These are phyloP conservation scores for Eustalomyia histrio DNA, from an alignment of 2,888 invertebrate genomes.

Conservation along the genomic window DNA sequence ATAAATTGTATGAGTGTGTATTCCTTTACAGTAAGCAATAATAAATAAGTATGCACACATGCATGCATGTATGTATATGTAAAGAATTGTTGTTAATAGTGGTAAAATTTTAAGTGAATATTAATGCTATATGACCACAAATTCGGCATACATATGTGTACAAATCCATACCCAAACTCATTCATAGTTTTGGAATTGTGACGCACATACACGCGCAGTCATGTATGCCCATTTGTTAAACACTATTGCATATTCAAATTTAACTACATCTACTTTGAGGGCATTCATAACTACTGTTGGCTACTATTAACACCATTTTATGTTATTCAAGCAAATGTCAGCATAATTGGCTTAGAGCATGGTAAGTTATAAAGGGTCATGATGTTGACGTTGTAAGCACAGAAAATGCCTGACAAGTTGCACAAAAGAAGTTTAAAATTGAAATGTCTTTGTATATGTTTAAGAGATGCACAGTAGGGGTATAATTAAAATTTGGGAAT, in stretches of 20 bases:
- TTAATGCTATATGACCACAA: slow-evolving; percentile 13
- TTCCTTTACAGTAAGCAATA: no score
- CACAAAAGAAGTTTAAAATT: background rate
- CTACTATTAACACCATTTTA: slow-evolving; percentile 10
- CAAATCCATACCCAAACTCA: background rate
- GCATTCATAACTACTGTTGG: background rate
- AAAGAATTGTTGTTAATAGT: no score
- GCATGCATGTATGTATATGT: no score
- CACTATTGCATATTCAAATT: background rate
- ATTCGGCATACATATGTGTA: background rate
- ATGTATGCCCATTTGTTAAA: background rate
- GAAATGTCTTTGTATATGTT: background rate
- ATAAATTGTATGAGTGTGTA: no score
- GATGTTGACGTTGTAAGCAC: background rate
- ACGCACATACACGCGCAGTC: no score
- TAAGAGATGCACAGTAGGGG: no score
- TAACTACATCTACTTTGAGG: background rate
- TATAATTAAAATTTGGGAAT: no score
- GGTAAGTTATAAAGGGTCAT: background rate
- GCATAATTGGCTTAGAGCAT: slow-evolving; percentile 9
- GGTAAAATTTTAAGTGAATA: slow-evolving; percentile 3
- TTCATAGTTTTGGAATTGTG: no score
- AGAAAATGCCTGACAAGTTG: background rate
- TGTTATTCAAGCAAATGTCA: slow-evolving; percentile 3
- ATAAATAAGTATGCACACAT: no score